Evolutionary conservation across 2,888 invertebrate genomes (phyloP), one percentile per base, ranked within the genome.

Genomic region (Maniola hyperantus): DNA sequence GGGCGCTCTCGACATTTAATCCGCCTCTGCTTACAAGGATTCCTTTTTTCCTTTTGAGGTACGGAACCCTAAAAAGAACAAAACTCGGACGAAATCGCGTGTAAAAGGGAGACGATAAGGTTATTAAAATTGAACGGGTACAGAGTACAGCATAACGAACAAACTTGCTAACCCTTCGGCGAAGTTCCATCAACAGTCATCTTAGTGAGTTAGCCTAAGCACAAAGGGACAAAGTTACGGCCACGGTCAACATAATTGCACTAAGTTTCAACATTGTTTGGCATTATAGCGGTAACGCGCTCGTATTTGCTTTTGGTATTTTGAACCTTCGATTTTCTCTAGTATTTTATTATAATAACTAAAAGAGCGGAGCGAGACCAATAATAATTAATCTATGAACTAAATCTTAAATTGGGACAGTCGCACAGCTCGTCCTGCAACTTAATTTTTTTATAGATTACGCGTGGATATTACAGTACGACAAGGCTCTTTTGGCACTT

Each of bases 151-250:
- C 10, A 18, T 34, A 36, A 36, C 18, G 55, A 15, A 18, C 36
- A 55, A 55, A 55, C 36, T 55, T 53, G 33, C 15, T 42, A 57
- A 57, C 39, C 57, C 57, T 42, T 39, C 11, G 13, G 11, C 5
- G 2, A 42, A 57, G 57, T 57, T 20, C 42, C 20, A 57, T 42
- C 57, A 57, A 57, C 57, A 42, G 57, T 42, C 57, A 57, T 57
- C 57, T 57, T 26, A 42, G 57, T 13, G 15, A 55, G 36, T 55
- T 39, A 39, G 55, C 10, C 20, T 42, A 42, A 57, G 57, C 11
- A 34, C 57, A 13, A 57, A 39, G 57, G 39, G 20, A 42, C 13
- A 57, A 26, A 55, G 42, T 55, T 36, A 15, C n/a, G 18, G 15
- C 55, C 18, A 39, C 55, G 57, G 57, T 20, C 57, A 57, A 39